Evolutionary conservation across 2,888 invertebrate genomes (phyloP).

Genomic region (Andrena chrysosceles): DNA sequence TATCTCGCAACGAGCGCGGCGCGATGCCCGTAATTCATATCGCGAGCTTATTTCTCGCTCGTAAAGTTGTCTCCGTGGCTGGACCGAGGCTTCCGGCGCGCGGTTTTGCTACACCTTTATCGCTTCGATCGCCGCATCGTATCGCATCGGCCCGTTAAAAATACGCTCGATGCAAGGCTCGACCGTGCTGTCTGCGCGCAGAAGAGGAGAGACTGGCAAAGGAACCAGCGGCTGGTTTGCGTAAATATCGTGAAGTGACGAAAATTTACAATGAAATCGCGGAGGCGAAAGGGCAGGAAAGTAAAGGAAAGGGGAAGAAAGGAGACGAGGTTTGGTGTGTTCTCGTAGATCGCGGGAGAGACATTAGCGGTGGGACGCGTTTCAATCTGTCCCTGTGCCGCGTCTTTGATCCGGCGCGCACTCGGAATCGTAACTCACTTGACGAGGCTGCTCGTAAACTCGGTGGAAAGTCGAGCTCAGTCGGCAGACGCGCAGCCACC

Average conservation of each 20-base stretch:
- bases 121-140: neutral
- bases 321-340: neutral
- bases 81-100: slow-evolving; percentile 45
- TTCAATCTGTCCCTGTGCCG: slow-evolving; percentile 71
- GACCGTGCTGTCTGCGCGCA: neutral
- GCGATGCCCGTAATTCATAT: slow-evolving; percentile 36
- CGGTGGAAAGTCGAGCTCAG: slow-evolving; percentile 36
- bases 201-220: neutral
- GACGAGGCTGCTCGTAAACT: slow-evolving; percentile 67
- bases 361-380: slow-evolving; percentile 48
- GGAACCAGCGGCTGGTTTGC: neutral
- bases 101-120: slow-evolving; percentile 25
- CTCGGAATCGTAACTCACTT: slow-evolving; percentile 79
- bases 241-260: neutral
- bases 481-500: slow-evolving; percentile 33
- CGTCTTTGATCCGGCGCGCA: slow-evolving; percentile 75
- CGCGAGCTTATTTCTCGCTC: slow-evolving; percentile 39
- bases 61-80: slow-evolving; percentile 45
- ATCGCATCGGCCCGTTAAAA: slow-evolving; percentile 4
- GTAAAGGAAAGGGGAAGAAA: too few species aligned
- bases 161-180: neutral
- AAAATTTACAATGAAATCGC: slow-evolving; percentile 4
- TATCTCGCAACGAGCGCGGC: slow-evolving; percentile 9
- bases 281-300: neutral
- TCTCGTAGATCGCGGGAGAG: slow-evolving; percentile 59